Evolutionary conservation across 2,888 invertebrate species (phyloP).

Genomic region (Drosophila rubida): DNA sequence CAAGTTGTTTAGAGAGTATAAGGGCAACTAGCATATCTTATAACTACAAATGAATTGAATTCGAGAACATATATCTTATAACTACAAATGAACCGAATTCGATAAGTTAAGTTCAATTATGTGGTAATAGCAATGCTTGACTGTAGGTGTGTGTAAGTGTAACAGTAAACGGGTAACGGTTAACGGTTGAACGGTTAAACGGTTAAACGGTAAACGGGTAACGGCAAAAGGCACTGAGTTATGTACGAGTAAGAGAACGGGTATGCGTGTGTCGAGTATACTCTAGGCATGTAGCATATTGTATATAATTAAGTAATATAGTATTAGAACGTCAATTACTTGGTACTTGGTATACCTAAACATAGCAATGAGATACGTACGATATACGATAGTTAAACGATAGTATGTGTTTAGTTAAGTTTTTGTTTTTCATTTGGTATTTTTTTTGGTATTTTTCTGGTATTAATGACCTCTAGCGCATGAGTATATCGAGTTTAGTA

Average conservation of each 20-base stretch:
- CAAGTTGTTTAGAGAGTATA: constrained; percentile 9
- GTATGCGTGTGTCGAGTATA: background rate
- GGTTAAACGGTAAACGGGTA: constrained; percentile 31
- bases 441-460: constrained; percentile 15
- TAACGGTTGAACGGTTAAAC: background rate
- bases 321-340: constrained; percentile 60
- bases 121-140: constrained; percentile 1
- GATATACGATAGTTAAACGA: constrained; percentile 8
- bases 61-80: constrained; percentile 34
- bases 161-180: constrained; percentile 16
- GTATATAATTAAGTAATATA: constrained; percentile 26
- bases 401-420: constrained; percentile 7
- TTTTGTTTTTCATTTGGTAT: constrained; percentile 17
- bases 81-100: constrained; percentile 50
- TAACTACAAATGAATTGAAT: constrained; percentile 47
- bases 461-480: constrained; percentile 45
- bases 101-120: constrained; percentile 4
- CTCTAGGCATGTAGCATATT: background rate
- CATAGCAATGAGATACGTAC: constrained; percentile 46
- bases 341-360: constrained; percentile 59
- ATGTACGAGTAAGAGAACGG: constrained; percentile 29
- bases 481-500: constrained; percentile 16
- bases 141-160: constrained; percentile 21
- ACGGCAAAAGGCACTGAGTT: constrained; percentile 52
- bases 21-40: constrained; percentile 35